Conservation (phyloP, 35 echinoderm and acorn worm genomes). For the Chiridota heheva region DNA sequence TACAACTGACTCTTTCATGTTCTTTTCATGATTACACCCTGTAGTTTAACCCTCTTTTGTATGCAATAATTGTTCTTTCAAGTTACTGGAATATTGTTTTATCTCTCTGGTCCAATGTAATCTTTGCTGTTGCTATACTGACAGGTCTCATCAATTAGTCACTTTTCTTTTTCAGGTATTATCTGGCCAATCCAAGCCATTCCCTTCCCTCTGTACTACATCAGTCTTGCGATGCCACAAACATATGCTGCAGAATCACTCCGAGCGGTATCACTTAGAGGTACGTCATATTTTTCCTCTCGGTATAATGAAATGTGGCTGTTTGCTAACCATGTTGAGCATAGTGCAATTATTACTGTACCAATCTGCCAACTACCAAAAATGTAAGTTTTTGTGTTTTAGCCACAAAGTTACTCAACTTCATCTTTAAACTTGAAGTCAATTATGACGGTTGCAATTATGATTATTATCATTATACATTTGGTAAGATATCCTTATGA, state of each 20-base stretch:
- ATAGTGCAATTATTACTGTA: background rate
- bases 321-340: background rate
- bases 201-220: conserved; percentile 68
- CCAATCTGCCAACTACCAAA: too few relatives aligned
- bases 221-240: conserved; percentile 76
- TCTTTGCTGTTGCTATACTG: background rate
- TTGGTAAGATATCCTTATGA: too few relatives aligned
- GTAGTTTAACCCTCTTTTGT: too few relatives aligned
- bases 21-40: too few relatives aligned
- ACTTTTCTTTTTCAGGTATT: conserved; percentile 79
- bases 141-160: background rate
- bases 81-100: background rate
- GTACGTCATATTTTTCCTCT: conserved; percentile 22
- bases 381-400: too few relatives aligned
- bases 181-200: conserved; percentile 91
- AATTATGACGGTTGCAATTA: too few relatives aligned
- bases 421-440: too few relatives aligned
- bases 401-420: too few relatives aligned
- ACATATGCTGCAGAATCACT: conserved; percentile 67
- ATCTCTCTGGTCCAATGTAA: background rate
- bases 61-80: background rate
- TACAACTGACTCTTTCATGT: too few relatives aligned
- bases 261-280: conserved; percentile 52
- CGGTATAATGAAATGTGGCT: background rate
- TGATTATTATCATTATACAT: too few relatives aligned